Evolutionary conservation across 2,888 invertebrate species (phyloP).

Genomic region (Acanthacorydalis orientalis): DNA sequence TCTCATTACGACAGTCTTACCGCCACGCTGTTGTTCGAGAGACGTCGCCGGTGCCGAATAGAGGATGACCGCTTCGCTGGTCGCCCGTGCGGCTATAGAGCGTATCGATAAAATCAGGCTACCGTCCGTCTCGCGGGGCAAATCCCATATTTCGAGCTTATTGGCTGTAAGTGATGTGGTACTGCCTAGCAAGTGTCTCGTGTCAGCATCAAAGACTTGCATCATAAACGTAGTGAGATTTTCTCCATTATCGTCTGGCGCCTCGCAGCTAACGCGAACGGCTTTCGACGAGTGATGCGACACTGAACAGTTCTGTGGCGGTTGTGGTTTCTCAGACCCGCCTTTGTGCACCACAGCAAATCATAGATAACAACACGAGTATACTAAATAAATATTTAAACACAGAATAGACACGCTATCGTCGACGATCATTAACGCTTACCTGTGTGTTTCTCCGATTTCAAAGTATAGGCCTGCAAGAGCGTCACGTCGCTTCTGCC

Average conservation of each 20-base stretch:
- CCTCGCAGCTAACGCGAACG: conserved; percentile 30
- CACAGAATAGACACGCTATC: no score
- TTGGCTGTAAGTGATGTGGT: conserved; percentile 30
- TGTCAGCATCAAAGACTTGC: conserved; percentile 34
- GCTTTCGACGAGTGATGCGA: conserved; percentile 26
- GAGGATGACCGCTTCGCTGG: conserved; percentile 33
- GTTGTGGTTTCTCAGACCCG: conserved; percentile 20
- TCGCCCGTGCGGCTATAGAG: conserved; percentile 28
- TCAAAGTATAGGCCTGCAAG: conserved; percentile 51
- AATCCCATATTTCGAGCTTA: conserved; percentile 25
- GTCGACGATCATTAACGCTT: conserved; percentile 13
- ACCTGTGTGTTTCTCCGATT: conserved; percentile 57
- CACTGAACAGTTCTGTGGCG: conserved; percentile 35
- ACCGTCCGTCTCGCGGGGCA: conserved; percentile 25
- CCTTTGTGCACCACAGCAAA: neutral
- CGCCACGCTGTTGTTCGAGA: conserved; percentile 4
- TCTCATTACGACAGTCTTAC: conserved; percentile 1
- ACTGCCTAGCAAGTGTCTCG: conserved; percentile 30
- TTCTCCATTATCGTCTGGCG: conserved; percentile 19
- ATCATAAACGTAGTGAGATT: conserved; percentile 23
- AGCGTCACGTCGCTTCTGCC: conserved; percentile 48
- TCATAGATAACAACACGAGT: no score
- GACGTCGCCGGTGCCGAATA: conserved; percentile 20
- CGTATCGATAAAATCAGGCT: conserved; percentile 30
- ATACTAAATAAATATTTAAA: no score